phyloP scores from a whole-genome alignment of 1,140 invertebrate species.

The Bombus cullumanus region DNA sequence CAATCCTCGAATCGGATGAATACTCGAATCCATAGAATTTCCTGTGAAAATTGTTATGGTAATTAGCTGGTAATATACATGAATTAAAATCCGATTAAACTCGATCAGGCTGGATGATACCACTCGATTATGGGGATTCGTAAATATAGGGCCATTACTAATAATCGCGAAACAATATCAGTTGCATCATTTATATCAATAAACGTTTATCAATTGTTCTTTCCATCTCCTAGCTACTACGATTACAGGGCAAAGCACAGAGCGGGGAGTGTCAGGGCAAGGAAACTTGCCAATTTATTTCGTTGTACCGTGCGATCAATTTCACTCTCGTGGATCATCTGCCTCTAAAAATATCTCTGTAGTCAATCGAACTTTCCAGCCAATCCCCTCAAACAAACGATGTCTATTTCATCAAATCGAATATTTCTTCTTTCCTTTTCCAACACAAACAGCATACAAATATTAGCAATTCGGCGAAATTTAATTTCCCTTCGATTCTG shows the following conservation, averaged over 20 bases:
- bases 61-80: conserved; percentile 60
- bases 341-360: not conserved
- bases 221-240: not conserved
- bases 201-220: not conserved
- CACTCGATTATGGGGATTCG: conserved; percentile 14
- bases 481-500: not conserved
- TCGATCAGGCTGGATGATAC: conserved; percentile 19
- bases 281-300: not conserved
- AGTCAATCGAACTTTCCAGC: not conserved
- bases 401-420: not conserved
- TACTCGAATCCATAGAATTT: conserved; percentile 51
- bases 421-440: not conserved
- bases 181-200: not conserved
- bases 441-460: not conserved
- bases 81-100: conserved; percentile 56
- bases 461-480: not conserved
- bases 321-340: not conserved
- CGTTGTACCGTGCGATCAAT: not conserved
- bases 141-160: not conserved
- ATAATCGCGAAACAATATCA: conserved; percentile 10
- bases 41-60: conserved; percentile 60
- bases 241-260: no score
- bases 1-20: conserved; percentile 9
- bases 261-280: not conserved
- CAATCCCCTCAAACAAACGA: not conserved